A percentile compares a stretch with the other conserved stretches of the same genome.
phyloP scores from a whole-genome alignment of 2,113 vertebrate species.

The Amia ocellicauda region DNA sequence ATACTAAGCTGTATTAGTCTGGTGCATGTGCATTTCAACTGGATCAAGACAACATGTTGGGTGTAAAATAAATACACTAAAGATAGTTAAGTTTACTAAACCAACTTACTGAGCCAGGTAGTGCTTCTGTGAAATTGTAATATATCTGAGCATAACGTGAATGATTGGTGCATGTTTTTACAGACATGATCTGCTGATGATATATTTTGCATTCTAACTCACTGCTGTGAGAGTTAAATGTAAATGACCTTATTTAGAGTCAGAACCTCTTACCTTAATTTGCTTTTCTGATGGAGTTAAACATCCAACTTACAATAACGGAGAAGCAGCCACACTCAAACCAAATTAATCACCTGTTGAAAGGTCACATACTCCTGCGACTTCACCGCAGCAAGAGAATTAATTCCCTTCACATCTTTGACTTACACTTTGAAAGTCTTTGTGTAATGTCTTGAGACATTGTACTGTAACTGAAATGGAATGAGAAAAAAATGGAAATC shows the following conservation, averaged over 20 bases:
- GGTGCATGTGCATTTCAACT: not conserved
- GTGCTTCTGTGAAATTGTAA: no score
- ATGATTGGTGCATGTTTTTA: no score
- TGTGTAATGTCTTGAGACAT: not conserved
- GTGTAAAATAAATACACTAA: no score
- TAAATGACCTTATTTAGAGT: constrained; percentile 16
- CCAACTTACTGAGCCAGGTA: no score
- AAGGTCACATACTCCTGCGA: constrained; percentile 22
- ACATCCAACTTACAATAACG: constrained; percentile 23
- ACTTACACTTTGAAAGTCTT: constrained; percentile 15
- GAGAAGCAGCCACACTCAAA: constrained; percentile 19
- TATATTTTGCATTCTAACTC: constrained; percentile 9
- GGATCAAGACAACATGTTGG: not conserved
- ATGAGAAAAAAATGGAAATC: constrained; percentile 11
- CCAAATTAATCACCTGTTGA: constrained; percentile 23
- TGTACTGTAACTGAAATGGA: constrained; percentile 1
- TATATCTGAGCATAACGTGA: no score
- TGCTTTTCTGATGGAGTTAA: constrained; percentile 26
- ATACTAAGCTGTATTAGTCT: not conserved
- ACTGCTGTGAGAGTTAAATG: constrained; percentile 10
- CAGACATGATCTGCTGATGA: not conserved
- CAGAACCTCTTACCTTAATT: constrained; percentile 22
- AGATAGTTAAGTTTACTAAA: no score
- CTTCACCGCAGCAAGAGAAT: constrained; percentile 15
- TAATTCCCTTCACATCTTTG: constrained; percentile 15